Base-by-base conservation (phyloP, 2,797 vertebrate species). In the Channa striata region DNA sequence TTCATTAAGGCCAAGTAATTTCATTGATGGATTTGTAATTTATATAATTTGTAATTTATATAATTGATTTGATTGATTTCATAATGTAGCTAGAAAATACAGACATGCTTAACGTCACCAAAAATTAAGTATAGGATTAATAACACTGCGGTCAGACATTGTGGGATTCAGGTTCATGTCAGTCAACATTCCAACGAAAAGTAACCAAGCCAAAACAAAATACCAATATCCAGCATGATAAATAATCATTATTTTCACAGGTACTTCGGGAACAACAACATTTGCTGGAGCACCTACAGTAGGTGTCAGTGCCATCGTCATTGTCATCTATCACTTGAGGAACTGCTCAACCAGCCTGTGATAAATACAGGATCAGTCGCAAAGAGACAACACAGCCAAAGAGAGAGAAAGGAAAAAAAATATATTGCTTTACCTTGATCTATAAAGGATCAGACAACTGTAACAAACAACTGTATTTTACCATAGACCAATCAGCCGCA, bases 371-470 rank as follows among this genome's bases (percentile, higher is more conserved):
- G 33, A 46, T 34, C 21, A 47, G 37, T 33, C 11, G 11, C 40
- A 63, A n/a, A 59, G 44, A 68, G 59, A 78, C 72, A 68, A 78
- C 72, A 68, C 1, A 6, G 37, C 34, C 33, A 44, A 57, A 64
- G 19, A 43, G 6, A 20, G 16, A 12, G 42, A 19, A 20, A 20
- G 49, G 52, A 66, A 11, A 42, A 20, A 59, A 63, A 10, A 57
- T n/a, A n/a, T n/a, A n/a, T 44, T 61, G 53, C n/a, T 60, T 66
- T 40, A 68, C 75, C 39, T 63, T 73, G 72, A 82, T 72, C 59
- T 70, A 43, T 61, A 54, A 66, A 67, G 63, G 76, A 65, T 74
- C 78, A 88, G 87, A 80, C n/a, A n/a, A n/a, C n/a, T n/a, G n/a
- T n/a, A n/a, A n/a, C n/a, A n/a, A n/a, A n/a, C n/a, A n/a, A n/a